Evolutionary conservation across 2,113 vertebrate genomes (phyloP).

Genomic region (Varanus komodoensis): DNA sequence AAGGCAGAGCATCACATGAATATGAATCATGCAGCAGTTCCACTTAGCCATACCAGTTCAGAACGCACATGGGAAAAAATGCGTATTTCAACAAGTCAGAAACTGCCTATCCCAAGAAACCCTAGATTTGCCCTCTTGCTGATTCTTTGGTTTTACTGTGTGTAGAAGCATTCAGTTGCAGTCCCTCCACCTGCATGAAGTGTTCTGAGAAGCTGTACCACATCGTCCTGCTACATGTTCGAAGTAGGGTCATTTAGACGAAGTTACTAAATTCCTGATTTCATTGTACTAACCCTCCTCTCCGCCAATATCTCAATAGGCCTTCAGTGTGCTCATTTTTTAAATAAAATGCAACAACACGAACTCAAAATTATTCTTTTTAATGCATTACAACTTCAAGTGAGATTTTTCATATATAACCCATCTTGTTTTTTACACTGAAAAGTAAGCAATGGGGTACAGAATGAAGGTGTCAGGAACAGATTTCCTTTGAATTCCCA

Average conservation of each 20-base stretch:
- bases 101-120: neutral
- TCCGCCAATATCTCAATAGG: neutral
- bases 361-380: neutral
- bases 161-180: neutral
- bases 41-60: neutral
- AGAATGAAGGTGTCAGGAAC: constrained; percentile 25
- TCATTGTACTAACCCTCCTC: neutral
- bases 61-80: neutral
- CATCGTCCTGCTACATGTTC: neutral
- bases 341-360: neutral
- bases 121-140: neutral
- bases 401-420: neutral
- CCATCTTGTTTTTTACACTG: neutral
- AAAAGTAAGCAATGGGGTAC: neutral
- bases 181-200: neutral
- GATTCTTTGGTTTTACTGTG: neutral
- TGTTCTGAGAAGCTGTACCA: neutral
- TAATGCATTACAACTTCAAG: neutral
- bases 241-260: neutral
- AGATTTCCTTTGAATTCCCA: constrained; percentile 73
- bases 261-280: neutral
- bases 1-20: neutral
- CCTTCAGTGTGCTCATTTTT: neutral
- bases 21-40: neutral
- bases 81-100: neutral